Conservation (phyloP, 2,797 vertebrate species). For the Apogon talboti region DNA sequence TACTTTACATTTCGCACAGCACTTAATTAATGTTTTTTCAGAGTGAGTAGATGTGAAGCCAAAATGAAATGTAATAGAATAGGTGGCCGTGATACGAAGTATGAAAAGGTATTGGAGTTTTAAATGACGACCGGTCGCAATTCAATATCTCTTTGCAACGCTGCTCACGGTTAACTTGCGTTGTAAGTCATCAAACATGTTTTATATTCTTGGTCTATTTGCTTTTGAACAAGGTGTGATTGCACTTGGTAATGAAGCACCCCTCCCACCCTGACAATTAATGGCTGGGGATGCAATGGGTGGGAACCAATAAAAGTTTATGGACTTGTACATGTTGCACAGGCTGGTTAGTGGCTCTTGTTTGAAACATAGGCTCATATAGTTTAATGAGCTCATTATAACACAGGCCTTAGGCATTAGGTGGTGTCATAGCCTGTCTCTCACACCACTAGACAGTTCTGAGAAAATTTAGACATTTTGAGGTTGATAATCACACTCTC, state of each 20-base stretch:
- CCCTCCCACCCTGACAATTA: conserved; percentile 75
- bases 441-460: conserved; percentile 13
- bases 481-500: conserved; percentile 32
- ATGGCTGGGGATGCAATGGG: conserved; percentile 70
- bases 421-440: conserved; percentile 54
- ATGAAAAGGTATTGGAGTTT: background rate
- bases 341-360: conserved; percentile 77
- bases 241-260: conserved; percentile 70
- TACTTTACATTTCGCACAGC: conserved; percentile 20
- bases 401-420: conserved; percentile 54
- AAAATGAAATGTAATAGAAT: conserved; percentile 19
- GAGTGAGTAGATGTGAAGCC: background rate
- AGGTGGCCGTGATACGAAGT: background rate
- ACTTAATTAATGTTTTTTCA: conserved; percentile 5
- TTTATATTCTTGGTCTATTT: conserved; percentile 58
- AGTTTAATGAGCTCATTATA: conserved; percentile 82
- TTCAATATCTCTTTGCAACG: conserved; percentile 18
- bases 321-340: conserved; percentile 77
- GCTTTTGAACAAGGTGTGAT: conserved; percentile 68
- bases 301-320: conserved; percentile 81
- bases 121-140: background rate
- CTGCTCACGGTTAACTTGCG: conserved; percentile 7
- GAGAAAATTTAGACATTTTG: conserved; percentile 23
- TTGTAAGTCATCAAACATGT: conserved; percentile 30
- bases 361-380: conserved; percentile 79